phyloP scores from a whole-genome alignment of 2,797 vertebrate species.

The Halcyon badia region DNA sequence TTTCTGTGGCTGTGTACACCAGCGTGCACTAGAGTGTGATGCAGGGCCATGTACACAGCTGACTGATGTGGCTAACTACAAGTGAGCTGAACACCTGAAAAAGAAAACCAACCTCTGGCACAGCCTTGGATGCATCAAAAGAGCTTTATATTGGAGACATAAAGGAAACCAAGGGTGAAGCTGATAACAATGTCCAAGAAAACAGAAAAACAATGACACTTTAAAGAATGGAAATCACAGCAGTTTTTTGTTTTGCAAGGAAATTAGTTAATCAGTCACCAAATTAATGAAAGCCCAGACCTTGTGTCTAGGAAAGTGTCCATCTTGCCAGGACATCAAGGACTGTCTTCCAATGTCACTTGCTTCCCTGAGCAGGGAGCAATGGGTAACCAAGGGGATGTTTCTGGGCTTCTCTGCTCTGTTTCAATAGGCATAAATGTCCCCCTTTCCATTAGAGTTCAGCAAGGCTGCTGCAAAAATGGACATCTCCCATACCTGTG shows the following conservation, averaged over 20 bases:
- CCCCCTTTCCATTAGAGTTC: accelerated
- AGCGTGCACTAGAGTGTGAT: background rate
- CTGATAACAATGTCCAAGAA: background rate
- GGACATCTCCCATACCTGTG: background rate
- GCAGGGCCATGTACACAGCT: background rate
- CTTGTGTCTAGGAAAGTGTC: background rate
- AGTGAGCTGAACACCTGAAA: background rate
- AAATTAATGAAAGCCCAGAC: background rate
- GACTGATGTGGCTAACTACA: constrained; percentile 47
- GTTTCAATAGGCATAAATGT: background rate
- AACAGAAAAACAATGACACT: background rate
- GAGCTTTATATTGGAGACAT: background rate
- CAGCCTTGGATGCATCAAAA: background rate
- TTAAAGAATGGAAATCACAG: background rate
- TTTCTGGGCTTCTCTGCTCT: background rate
- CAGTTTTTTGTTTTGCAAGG: background rate
- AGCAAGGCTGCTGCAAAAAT: accelerated
- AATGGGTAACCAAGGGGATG: background rate
- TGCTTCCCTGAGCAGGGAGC: background rate
- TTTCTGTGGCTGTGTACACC: constrained; percentile 5
- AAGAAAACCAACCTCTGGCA: background rate
- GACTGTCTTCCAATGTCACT: background rate
- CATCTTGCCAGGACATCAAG: background rate
- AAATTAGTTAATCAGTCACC: background rate
- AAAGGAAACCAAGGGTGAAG: background rate